These are phyloP conservation scores for Bombylius major DNA, from an alignment of 2,888 invertebrate genomes.

Conservation along the genomic window DNA sequence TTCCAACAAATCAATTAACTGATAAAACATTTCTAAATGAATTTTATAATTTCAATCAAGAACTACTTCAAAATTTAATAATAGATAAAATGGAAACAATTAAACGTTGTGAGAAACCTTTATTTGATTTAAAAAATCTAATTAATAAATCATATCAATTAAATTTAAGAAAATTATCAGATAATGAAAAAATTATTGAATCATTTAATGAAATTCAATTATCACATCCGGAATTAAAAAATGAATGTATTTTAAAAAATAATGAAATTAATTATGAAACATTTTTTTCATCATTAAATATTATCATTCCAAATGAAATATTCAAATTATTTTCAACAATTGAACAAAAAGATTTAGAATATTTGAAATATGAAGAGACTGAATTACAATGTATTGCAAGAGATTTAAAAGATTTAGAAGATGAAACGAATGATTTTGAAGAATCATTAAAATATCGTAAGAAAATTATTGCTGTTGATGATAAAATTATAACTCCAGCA, in stretches of 20 bases:
- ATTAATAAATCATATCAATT: constrained; percentile 24
- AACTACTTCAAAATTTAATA: constrained; percentile 15
- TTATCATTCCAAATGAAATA: neutral
- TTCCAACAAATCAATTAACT: neutral
- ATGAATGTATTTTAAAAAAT: neutral
- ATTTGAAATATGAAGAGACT: neutral
- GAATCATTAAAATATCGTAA: neutral
- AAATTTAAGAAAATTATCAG: constrained; percentile 20
- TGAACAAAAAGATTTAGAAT: neutral
- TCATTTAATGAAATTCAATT: constrained; percentile 18
- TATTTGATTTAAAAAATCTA: constrained; percentile 19
- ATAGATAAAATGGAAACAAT: constrained; percentile 9
- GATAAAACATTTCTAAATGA: neutral
- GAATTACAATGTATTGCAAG: neutral
- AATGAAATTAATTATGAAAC: constrained; percentile 10
- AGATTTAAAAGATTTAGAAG: constrained; percentile 23
- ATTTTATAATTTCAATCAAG: constrained; percentile 16
- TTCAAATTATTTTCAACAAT: neutral
- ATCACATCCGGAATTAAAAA: constrained; percentile 9
- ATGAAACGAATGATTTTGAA: constrained; percentile 21
- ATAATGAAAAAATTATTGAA: constrained; percentile 20
- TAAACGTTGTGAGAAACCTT: constrained; percentile 10
- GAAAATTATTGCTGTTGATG: neutral
- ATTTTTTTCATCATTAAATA: constrained; percentile 2
- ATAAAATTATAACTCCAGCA: neutral